Evolutionary conservation across 2,888 invertebrate species (phyloP).

Genomic region (Graphium colonna): DNA sequence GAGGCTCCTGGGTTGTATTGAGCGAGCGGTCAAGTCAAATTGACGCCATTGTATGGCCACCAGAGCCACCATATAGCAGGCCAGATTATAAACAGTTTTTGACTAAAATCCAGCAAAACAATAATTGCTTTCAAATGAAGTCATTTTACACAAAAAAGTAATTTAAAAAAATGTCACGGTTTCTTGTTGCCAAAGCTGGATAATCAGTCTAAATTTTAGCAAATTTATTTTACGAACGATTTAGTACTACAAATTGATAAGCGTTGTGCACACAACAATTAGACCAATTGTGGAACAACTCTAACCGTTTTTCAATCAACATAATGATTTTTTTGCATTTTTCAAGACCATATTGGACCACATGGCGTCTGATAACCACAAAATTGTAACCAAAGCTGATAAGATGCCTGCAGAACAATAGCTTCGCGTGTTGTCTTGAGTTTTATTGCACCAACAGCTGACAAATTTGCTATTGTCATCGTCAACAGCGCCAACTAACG

Average conservation of each 20-base stretch:
- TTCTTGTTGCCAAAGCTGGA: neutral
- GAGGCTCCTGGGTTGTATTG: too few relatives aligned
- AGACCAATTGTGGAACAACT: neutral
- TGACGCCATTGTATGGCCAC: neutral
- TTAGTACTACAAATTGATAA: too few relatives aligned
- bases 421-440: too few relatives aligned
- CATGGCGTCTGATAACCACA: slow-evolving; percentile 31
- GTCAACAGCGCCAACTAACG: too few relatives aligned
- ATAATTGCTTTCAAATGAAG: neutral
- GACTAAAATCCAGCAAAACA: neutral
- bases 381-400: slow-evolving; percentile 23
- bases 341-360: slow-evolving; percentile 33
- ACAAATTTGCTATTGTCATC: slow-evolving; percentile 30
- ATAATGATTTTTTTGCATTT: slow-evolving; percentile 30
- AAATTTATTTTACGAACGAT: too few relatives aligned
- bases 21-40: neutral
- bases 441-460: slow-evolving; percentile 23
- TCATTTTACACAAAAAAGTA: neutral
- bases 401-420: slow-evolving; percentile 33
- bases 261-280: neutral
- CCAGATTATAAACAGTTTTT: neutral
- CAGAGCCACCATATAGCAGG: neutral
- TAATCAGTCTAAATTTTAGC: neutral
- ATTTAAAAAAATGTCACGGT: neutral
- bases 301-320: slow-evolving; percentile 25